Evolutionary conservation across 1,140 invertebrate genomes (phyloP).

Genomic region (Metopolophium dirhodum): DNA sequence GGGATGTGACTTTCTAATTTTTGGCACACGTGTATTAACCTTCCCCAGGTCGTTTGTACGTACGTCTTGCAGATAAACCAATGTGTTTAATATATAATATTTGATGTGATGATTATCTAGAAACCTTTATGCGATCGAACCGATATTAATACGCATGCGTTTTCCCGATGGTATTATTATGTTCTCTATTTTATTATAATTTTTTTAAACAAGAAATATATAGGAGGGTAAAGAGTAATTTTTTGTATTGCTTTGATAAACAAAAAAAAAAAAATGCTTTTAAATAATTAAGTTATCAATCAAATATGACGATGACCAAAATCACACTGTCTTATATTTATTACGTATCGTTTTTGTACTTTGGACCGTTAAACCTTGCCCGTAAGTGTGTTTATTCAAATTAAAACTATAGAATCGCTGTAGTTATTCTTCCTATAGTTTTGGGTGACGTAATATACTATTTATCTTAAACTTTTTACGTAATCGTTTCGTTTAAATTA

Average conservation of each 20-base stretch:
- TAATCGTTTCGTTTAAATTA: background rate
- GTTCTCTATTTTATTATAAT: background rate
- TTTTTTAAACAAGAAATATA: background rate
- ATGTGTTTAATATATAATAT: background rate
- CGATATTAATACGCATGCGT: background rate
- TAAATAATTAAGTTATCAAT: background rate
- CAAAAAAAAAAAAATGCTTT: background rate
- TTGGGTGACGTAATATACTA: background rate
- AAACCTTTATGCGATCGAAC: background rate
- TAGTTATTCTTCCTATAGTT: background rate
- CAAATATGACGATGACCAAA: background rate
- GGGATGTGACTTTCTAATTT: constrained; percentile 31
- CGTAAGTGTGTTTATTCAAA: background rate
- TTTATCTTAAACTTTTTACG: background rate
- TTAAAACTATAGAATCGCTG: background rate
- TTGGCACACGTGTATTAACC: constrained; percentile 47
- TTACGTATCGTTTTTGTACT: background rate
- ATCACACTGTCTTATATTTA: background rate
- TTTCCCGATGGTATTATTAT: background rate
- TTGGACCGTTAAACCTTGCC: background rate
- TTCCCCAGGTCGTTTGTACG: background rate
- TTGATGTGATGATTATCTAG: background rate
- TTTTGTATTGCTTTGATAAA: background rate
- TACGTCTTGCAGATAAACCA: background rate
- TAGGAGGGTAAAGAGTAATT: background rate